These are phyloP conservation scores for Lytechinus variegatus DNA, from an alignment of 35 echinoderm and acorn worm species.

Conservation along the genomic window DNA sequence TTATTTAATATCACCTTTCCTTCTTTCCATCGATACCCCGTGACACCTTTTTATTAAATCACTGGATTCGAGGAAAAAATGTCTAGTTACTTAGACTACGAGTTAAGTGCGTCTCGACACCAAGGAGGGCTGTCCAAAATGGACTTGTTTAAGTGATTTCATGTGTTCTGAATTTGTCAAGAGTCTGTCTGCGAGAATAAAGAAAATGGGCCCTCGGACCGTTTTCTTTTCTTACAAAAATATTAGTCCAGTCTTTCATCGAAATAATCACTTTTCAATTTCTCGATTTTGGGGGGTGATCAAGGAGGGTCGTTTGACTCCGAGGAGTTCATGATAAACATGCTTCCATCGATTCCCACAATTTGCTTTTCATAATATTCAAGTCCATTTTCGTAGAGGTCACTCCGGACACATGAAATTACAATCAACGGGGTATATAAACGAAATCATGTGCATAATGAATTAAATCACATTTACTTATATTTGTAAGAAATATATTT, in stretches of 20 bases:
- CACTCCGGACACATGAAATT: background rate
- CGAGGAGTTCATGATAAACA: background rate
- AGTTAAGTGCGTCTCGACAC: background rate
- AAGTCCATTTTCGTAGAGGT: background rate
- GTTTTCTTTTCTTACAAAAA: background rate
- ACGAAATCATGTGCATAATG: no score
- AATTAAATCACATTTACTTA: no score
- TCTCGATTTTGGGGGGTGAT: background rate
- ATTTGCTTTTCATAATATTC: background rate
- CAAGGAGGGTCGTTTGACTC: background rate
- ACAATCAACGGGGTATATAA: background rate
- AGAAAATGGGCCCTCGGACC: background rate
- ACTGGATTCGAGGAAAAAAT: background rate
- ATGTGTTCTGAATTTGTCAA: conserved; percentile 19
- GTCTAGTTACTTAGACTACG: background rate
- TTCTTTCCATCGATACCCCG: no score
- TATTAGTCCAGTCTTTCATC: conserved; percentile 12
- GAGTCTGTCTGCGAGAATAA: background rate
- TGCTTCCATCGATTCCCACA: background rate
- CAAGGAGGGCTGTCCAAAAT: background rate
- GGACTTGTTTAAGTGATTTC: conserved; percentile 18
- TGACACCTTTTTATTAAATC: no score
- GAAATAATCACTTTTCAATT: conserved; percentile 20
- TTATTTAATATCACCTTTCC: no score
- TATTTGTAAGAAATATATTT: background rate